A percentile compares a stretch with the other conserved stretches of the same genome.
These are phyloP conservation scores for Coelopa pilipes DNA, from an alignment of 2,888 invertebrate species.

Conservation along the genomic window DNA sequence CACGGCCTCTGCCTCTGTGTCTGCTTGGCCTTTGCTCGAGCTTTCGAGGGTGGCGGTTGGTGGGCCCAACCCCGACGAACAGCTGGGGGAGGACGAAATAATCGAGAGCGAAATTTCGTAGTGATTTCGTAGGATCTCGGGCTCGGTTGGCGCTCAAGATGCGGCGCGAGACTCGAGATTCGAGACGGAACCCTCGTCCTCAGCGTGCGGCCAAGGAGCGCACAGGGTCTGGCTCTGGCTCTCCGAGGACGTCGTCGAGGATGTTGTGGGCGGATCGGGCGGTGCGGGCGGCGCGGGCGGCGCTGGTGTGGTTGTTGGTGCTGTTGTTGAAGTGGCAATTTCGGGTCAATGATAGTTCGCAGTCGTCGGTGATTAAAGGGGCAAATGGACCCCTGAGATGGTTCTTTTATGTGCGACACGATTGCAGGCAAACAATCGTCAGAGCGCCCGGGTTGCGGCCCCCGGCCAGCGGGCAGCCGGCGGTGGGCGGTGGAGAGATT, in stretches of 20 bases:
- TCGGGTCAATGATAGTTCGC: constrained; percentile 12
- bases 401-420: neutral
- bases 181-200: neutral
- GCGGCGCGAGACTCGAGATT: too few relatives aligned
- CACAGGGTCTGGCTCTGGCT: too few relatives aligned
- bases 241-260: too few relatives aligned
- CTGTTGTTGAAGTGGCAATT: constrained; percentile 20
- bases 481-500: constrained; percentile 30
- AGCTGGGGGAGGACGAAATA: neutral
- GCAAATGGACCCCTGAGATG: neutral
- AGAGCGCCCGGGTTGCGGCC: neutral
- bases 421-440: constrained; percentile 5
- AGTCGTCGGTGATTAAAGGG: constrained; percentile 29
- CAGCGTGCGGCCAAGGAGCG: too few relatives aligned
- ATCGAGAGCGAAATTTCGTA: constrained; percentile 15
- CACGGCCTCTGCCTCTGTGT: too few relatives aligned
- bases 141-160: too few relatives aligned
- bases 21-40: neutral
- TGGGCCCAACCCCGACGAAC: neutral
- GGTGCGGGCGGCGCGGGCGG: constrained; percentile 17
- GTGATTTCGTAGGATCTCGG: constrained; percentile 5
- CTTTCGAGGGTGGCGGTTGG: too few relatives aligned
- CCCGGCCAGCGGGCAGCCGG: neutral
- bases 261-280: neutral
- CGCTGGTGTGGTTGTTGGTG: constrained; percentile 29